phyloP scores from a whole-genome alignment of 2,888 invertebrate genomes.

The Idaea straminata region DNA sequence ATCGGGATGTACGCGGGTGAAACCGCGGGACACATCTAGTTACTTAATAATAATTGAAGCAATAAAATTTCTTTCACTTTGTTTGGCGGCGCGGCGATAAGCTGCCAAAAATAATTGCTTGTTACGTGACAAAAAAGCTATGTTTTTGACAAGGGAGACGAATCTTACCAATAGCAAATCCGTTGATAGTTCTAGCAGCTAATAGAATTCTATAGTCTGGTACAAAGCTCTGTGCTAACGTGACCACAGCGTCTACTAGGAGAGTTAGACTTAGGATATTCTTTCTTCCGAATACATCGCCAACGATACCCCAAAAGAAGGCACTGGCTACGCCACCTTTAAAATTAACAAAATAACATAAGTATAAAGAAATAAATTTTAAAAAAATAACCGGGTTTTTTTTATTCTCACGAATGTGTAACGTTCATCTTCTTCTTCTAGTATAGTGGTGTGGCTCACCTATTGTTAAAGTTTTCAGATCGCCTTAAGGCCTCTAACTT shows the following conservation, averaged over 20 bases:
- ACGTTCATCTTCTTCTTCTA: no score
- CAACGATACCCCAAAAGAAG: constrained; percentile 87
- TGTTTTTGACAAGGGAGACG: neutral
- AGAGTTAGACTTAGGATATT: constrained; percentile 78
- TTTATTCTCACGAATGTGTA: no score
- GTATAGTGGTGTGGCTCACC: no score
- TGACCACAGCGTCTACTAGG: constrained; percentile 71
- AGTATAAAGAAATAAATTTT: neutral
- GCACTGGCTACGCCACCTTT: constrained; percentile 84
- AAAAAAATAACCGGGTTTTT: no score
- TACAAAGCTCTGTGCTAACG: constrained; percentile 72
- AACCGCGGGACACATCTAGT: no score
- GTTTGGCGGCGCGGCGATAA: neutral
- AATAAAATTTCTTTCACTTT: neutral
- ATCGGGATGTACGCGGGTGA: no score
- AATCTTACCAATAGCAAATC: constrained; percentile 76
- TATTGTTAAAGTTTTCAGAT: no score
- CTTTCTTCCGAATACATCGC: constrained; percentile 84
- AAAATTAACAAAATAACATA: neutral
- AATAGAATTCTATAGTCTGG: constrained; percentile 61
- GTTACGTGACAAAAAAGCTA: no score
- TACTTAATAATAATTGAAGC: neutral
- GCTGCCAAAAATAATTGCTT: neutral
- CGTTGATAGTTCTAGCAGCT: constrained; percentile 81
- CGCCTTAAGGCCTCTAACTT: no score